Conservation (phyloP, 2,113 vertebrate species). For the Upupa epops region DNA sequence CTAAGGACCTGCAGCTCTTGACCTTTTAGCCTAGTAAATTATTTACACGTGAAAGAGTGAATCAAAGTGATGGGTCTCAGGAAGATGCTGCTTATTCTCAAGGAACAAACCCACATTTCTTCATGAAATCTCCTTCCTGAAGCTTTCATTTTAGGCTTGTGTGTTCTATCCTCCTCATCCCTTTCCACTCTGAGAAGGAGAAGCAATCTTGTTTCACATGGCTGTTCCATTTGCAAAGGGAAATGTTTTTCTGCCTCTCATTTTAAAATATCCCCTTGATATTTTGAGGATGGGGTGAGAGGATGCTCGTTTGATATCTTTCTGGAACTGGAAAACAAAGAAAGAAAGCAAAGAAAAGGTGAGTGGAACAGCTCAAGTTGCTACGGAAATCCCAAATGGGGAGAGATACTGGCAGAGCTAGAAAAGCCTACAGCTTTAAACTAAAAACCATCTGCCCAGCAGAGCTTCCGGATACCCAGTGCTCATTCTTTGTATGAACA, state of each 20-base stretch:
- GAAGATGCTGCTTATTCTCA: conserved; percentile 60
- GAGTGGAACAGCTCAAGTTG: neutral
- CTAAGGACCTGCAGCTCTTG: conserved; percentile 51
- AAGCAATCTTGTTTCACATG: neutral
- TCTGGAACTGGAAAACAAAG: neutral
- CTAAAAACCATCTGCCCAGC: neutral
- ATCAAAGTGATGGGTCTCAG: conserved; percentile 46
- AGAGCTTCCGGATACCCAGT: neutral
- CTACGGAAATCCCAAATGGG: neutral
- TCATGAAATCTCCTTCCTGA: conserved; percentile 12
- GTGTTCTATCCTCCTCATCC: neutral
- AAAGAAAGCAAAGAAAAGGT: neutral
- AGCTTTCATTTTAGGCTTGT: neutral
- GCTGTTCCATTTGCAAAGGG: neutral
- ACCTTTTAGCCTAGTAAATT: conserved; percentile 70
- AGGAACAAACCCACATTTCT: neutral
- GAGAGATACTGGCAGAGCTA: neutral
- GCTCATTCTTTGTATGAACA: neutral
- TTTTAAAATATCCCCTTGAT: conserved; percentile 15
- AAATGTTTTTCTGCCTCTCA: conserved; percentile 1
- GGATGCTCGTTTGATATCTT: neutral
- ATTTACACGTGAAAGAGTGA: conserved; percentile 65
- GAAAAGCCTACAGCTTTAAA: neutral
- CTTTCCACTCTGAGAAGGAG: neutral
- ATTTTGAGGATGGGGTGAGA: conserved; percentile 10